Conservation (phyloP, 2,113 vertebrate genomes). For the Apodemus sylvaticus region DNA sequence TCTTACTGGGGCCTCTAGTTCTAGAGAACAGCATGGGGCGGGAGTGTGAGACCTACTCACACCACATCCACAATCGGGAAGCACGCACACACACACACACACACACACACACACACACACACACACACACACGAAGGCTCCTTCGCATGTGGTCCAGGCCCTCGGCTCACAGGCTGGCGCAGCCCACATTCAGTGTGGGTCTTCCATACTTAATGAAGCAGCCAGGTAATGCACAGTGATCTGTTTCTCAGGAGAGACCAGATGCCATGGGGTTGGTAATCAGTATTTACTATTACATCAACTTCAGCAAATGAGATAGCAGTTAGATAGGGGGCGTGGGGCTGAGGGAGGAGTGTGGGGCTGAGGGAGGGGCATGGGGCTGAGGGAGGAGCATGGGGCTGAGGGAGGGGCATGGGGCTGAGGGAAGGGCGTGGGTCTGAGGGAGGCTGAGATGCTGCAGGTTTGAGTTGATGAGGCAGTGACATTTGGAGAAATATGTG, state of each 20-base stretch:
- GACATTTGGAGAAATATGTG: background rate
- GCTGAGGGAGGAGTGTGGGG: too few species aligned
- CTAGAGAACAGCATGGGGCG: background rate
- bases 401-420: too few species aligned
- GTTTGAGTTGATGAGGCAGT: background rate
- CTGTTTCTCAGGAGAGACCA: background rate
- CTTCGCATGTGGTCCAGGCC: background rate
- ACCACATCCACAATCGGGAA: background rate
- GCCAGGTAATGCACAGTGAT: background rate
- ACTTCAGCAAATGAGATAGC: background rate
- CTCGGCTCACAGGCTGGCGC: too few species aligned
- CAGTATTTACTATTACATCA: background rate
- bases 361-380: too few species aligned
- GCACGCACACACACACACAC: too few species aligned
- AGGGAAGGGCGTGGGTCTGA: accelerated
- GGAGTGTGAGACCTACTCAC: background rate
- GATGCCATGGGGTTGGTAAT: background rate
- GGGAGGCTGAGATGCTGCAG: accelerated
- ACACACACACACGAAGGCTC: background rate
- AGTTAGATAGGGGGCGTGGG: background rate
- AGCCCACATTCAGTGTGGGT: background rate
- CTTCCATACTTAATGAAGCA: background rate
- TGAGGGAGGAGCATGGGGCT: too few species aligned
- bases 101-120: too few species aligned
- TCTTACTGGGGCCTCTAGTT: background rate